Base-by-base conservation (phyloP, 2,797 vertebrate genomes). In the Synanceia verrucosa region DNA sequence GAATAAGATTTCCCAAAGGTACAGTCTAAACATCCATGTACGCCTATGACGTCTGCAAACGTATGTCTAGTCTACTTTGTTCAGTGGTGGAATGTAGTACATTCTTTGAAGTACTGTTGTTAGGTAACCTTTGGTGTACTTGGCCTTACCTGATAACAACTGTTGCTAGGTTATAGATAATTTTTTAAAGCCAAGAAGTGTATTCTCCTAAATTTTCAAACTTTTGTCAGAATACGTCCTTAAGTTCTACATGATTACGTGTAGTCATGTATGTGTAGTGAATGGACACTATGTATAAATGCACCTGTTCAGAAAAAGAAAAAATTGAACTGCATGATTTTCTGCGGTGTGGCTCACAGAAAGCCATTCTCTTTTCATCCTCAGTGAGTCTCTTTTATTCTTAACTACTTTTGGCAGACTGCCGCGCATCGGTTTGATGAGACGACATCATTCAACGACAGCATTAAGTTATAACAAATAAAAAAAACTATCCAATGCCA, bases 401-500 rank as follows among this genome's bases (percentile, higher is more conserved):
- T 68, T 6, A 18, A 33, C 7, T 41, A 11, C 28, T 57, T 51
- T 31, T 3, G 5, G 59, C 44, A 19, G 34, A 6, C 28, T 34
- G 59, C 62, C 33, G 37, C 14, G 50, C 41, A 67, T 71, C 19
- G 47, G 23, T 65, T 59, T 64, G 36, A 69, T 75, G 70, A 79
- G 41, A 57, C n/a, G 19, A 21, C 56, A 60, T 18, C 24, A 47
- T 47, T 83, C 69, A 73, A 74, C 2, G 21, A 63, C 31, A 63
- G 29, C 8, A 39, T 62, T 65, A 52, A 41, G 13, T 60, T 74
- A 21, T 23, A 51, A 73, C 62, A 75, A 78, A 74, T 64, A 43
- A 69, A 52, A 78, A 26, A 34, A 56, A 37, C 26, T 53, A 64
- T 56, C 6, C n/a, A 37, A 26, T 63, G 37, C 68, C 66, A 61